A percentile compares a stretch with the other conserved stretches of the same genome.
These are phyloP conservation scores for Zonitis immaculata DNA, from an alignment of 2,888 invertebrate genomes.

Conservation along the genomic window DNA sequence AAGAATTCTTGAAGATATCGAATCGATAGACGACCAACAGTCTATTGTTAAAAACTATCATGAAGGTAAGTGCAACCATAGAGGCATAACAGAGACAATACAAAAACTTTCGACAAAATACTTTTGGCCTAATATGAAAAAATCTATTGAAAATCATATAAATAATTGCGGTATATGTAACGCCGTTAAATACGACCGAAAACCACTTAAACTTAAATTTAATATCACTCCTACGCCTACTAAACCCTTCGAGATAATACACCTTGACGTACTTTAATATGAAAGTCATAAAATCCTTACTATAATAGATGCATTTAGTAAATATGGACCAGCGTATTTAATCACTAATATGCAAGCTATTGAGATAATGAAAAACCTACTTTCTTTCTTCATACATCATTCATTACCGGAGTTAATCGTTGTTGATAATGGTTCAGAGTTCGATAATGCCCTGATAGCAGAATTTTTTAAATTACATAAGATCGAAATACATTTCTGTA, in stretches of 20 bases:
- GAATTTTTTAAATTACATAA: conserved; percentile 1
- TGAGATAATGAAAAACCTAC: conserved; percentile 2
- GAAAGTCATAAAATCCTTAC: conserved; percentile 1
- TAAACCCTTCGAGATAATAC: conserved; percentile 4
- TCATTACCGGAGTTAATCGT: not conserved
- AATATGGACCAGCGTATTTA: conserved; percentile 2
- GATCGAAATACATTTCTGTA: conserved; percentile 5
- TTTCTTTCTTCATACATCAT: conserved; percentile 1
- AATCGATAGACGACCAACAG: not conserved
- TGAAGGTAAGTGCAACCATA: conserved; percentile 13
- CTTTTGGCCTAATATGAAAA: too few relatives aligned
- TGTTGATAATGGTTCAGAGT: conserved; percentile 2
- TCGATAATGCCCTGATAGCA: not conserved
- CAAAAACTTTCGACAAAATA: conserved; percentile 6
- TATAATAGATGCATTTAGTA: conserved; percentile 1
- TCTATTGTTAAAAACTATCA: conserved; percentile 7
- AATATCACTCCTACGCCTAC: not conserved
- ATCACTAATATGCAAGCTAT: not conserved
- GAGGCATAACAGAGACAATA: conserved; percentile 14
- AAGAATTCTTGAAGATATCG: not conserved
- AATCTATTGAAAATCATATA: too few relatives aligned
- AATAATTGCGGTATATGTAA: too few relatives aligned
- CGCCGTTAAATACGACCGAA: not conserved
- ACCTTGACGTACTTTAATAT: conserved; percentile 1
- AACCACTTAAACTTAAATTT: not conserved